A percentile compares a stretch with the other conserved stretches of the same genome.
Conservation (phyloP, 1,140 invertebrate species). For the Intoshia linei region DNA sequence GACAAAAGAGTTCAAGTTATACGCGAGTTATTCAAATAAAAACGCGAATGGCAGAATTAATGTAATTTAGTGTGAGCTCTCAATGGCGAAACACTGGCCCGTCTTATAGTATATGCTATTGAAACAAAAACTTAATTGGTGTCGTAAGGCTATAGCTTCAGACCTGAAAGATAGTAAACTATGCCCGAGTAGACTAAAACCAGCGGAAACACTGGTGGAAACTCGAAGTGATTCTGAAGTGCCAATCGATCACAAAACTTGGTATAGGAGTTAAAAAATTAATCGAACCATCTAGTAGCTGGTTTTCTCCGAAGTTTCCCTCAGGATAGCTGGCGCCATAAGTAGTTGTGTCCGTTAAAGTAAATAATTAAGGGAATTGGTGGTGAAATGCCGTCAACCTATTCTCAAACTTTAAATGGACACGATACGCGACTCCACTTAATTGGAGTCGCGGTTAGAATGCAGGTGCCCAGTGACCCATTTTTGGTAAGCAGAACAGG, state of each 20-base stretch:
- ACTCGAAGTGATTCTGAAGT: conserved; percentile 51
- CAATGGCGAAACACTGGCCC: conserved; percentile 20
- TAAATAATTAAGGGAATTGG: conserved; percentile 50
- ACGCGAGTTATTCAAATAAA: conserved; percentile 38
- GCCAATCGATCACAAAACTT: conserved; percentile 57
- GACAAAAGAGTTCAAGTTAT: conserved; percentile 56
- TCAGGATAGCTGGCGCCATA: conserved; percentile 32
- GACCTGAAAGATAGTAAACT: conserved; percentile 63
- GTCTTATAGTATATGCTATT: conserved; percentile 15
- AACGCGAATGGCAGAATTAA: conserved; percentile 26
- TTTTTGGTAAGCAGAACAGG: conserved; percentile 66
- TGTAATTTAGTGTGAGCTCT: conserved; percentile 16
- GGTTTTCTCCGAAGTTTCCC: conserved; percentile 57
- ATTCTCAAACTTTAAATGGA: conserved; percentile 59
- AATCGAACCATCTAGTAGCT: conserved; percentile 63
- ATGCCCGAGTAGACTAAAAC: conserved; percentile 48
- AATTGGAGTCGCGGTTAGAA: conserved; percentile 27
- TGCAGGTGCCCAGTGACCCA: conserved; percentile 44
- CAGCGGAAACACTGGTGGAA: conserved; percentile 54
- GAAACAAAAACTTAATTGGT: too few species aligned
- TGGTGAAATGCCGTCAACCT: conserved; percentile 39
- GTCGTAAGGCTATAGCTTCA: conserved; percentile 36
- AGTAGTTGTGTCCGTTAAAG: conserved; percentile 32
- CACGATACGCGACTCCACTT: conserved; percentile 38
- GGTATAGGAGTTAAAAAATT: conserved; percentile 62